Conservation (phyloP, 2,888 invertebrate species). For the Idaea straminata region DNA sequence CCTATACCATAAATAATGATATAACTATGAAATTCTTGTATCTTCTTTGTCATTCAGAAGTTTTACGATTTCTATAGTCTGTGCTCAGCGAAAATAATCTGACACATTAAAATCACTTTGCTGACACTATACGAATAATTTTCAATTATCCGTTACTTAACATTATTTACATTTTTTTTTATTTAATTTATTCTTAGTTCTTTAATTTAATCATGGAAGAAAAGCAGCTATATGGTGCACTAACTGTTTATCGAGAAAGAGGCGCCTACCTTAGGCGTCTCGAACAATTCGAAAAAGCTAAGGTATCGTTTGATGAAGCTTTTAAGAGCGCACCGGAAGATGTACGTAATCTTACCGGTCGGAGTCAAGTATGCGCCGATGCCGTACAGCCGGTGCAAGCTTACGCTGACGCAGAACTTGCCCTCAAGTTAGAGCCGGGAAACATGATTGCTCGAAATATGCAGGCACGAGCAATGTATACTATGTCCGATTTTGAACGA, state of each 20-base stretch:
- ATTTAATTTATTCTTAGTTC: not conserved
- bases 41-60: too few species aligned
- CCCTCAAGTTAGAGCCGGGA: constrained; percentile 61
- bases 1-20: too few species aligned
- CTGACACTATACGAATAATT: too few species aligned
- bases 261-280: constrained; percentile 65
- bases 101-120: too few species aligned
- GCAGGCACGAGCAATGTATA: constrained; percentile 71
- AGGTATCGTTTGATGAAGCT: constrained; percentile 67
- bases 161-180: not conserved
- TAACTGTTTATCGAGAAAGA: constrained; percentile 69
- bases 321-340: constrained; percentile 56
- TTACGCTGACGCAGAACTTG: constrained; percentile 65
- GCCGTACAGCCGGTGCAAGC: constrained; percentile 68
- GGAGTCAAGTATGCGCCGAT: constrained; percentile 69
- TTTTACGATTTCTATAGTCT: too few species aligned
- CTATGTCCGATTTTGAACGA: constrained; percentile 71
- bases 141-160: too few species aligned
- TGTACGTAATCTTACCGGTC: constrained; percentile 61
- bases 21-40: too few species aligned
- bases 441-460: constrained; percentile 70
- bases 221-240: constrained; percentile 60
- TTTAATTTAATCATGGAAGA: constrained; percentile 52
- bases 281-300: constrained; percentile 71
- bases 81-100: too few species aligned